phyloP scores from a whole-genome alignment of 1,140 invertebrate genomes.

The Muscidifurax raptorellus region DNA sequence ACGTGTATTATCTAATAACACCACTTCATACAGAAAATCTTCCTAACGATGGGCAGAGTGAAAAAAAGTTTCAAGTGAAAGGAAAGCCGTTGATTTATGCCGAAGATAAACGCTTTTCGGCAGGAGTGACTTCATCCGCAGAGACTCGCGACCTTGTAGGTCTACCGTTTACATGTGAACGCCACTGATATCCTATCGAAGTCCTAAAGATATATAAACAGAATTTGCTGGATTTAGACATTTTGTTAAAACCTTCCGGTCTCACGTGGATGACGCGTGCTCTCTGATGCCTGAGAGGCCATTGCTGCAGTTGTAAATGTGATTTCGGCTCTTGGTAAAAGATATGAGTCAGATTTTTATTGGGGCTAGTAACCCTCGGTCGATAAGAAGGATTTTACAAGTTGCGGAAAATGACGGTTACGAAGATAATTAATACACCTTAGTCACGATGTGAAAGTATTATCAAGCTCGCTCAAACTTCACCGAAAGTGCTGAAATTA shows the following conservation, averaged over 20 bases:
- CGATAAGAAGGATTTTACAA: not conserved
- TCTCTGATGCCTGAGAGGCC: too few relatives aligned
- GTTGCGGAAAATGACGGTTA: not conserved
- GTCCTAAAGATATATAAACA: not conserved
- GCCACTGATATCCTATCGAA: conserved; percentile 14
- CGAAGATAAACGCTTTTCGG: conserved; percentile 9
- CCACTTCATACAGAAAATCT: not conserved
- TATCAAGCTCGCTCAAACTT: not conserved
- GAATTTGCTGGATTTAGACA: not conserved
- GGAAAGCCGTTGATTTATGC: not conserved
- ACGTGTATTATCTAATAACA: not conserved
- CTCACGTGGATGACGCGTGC: conserved; percentile 39
- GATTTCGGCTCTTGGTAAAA: not conserved
- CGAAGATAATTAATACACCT: not conserved
- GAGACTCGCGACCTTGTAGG: conserved; percentile 4
- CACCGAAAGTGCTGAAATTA: not conserved
- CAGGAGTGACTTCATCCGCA: not conserved
- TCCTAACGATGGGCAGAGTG: too few relatives aligned
- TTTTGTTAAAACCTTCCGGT: conserved; percentile 54
- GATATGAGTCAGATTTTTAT: not conserved
- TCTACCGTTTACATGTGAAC: not conserved
- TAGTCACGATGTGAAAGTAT: not conserved
- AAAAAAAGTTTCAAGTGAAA: conserved; percentile 2
- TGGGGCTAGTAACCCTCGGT: not conserved
- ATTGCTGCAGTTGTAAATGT: not conserved